These are phyloP conservation scores for Chloroceryle amazona DNA, from an alignment of 2,797 vertebrate species.

Conservation along the genomic window DNA sequence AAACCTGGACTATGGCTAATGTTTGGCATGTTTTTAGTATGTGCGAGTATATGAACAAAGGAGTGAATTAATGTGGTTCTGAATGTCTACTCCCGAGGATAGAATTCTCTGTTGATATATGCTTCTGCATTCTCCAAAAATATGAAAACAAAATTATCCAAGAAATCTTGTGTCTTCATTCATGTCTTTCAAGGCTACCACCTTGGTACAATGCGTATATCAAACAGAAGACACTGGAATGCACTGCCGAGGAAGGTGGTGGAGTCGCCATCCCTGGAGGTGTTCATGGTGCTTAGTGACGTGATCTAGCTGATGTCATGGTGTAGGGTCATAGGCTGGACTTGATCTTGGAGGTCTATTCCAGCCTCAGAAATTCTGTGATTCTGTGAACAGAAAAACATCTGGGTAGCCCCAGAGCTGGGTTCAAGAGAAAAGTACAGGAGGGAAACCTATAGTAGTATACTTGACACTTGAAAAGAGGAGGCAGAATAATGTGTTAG, in stretches of 20 bases:
- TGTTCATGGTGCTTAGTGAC: too few species aligned
- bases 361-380: too few species aligned
- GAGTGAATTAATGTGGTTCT: neutral
- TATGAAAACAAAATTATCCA: neutral
- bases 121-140: neutral
- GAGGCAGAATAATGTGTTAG: neutral
- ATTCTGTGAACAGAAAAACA: neutral
- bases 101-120: neutral
- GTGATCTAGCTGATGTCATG: too few species aligned
- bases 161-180: neutral
- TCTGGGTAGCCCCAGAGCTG: neutral
- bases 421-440: neutral
- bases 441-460: accelerated
- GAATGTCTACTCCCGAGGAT: neutral
- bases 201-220: neutral
- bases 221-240: neutral
- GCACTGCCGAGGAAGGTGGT: too few species aligned
- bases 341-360: too few species aligned
- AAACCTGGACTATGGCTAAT: neutral
- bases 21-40: neutral
- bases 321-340: too few species aligned
- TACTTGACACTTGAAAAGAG: neutral
- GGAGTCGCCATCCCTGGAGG: too few species aligned
- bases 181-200: neutral
- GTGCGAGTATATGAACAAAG: neutral